Base-by-base conservation (phyloP, 1,140 invertebrate genomes). In the Scaptomyza graminum region DNA sequence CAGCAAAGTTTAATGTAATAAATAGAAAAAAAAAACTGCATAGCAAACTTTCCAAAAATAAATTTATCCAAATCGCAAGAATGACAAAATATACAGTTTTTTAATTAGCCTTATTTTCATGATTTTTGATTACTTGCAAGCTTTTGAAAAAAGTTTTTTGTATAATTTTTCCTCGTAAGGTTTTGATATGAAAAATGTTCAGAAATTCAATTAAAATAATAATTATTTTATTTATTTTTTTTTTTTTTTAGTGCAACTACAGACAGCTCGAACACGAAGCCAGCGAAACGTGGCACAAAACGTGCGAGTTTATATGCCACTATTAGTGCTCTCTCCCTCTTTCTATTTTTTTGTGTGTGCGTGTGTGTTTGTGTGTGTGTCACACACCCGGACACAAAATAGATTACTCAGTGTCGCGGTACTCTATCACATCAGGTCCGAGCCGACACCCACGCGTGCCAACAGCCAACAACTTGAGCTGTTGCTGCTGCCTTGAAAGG, bases 341-440 rank as follows among this genome's bases (percentile, higher is more conserved):
- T 12, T 47, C 25, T 22, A 22, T 22, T 22, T 22, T 2, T 18
- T 47, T 56, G 41, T 28, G 31, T 56, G 47, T 54, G 22, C 49
- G 28, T 28, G 68, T 74, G 61, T 56, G 57, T 49, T 15, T 54
- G 28, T 28, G 68, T 74, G 61, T 56, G 57, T 49, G 57, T 74
- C 49, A 61, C 72, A 72, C 79, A 74, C 80, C 51, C 60, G 43
- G 61, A 75, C 61, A 88, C 73, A 76, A 85, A 85, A 85, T 85
- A 78, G 82, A 85, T 85, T 85, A 85, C 82, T 85, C 82, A 87
- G 78, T 82, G 82, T 87, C 82, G 83, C 83, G 78, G 61, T 70
- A 87, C 83, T 87, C 82, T 78, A 85, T 87, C 81, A 84, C 76
- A 71, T 56, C 44, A 63, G 60, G 34, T 39, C 67, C 50, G 31